Evolutionary conservation across 2,888 invertebrate genomes (phyloP).

Genomic region (Ceramica pisi): DNA sequence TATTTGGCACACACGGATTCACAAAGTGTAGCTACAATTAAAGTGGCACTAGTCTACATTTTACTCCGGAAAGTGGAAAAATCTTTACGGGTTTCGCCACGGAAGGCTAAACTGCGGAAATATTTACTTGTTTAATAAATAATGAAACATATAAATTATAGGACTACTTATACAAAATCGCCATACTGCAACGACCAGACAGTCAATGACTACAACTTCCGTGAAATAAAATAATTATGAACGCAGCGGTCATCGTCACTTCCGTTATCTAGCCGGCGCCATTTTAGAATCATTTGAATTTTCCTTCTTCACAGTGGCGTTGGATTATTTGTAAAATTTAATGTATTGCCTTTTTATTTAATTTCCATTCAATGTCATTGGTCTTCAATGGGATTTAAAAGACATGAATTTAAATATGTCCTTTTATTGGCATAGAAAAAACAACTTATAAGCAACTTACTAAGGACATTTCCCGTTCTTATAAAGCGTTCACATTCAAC

Average conservation of each 20-base stretch:
- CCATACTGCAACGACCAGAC: slow-evolving; percentile 44
- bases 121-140: not conserved
- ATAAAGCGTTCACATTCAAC: no score
- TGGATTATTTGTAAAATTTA: not conserved
- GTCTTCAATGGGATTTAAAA: no score
- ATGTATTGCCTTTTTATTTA: not conserved
- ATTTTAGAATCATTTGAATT: slow-evolving; percentile 42
- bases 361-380: not conserved
- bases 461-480: no score
- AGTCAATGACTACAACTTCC: slow-evolving; percentile 66
- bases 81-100: no score
- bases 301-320: slow-evolving; percentile 22
- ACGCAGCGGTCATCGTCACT: slow-evolving; percentile 64
- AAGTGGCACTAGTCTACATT: no score
- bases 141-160: slow-evolving; percentile 13
- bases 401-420: no score
- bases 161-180: slow-evolving; percentile 26
- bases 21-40: no score
- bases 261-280: slow-evolving; percentile 54
- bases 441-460: no score
- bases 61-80: no score
- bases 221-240: slow-evolving; percentile 64
- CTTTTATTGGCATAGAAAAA: no score
- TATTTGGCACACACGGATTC: no score
- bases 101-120: no score